A percentile compares a stretch with the other conserved stretches of the same genome.
Conservation (phyloP, 1,140 invertebrate species). For the Atta texana region DNA sequence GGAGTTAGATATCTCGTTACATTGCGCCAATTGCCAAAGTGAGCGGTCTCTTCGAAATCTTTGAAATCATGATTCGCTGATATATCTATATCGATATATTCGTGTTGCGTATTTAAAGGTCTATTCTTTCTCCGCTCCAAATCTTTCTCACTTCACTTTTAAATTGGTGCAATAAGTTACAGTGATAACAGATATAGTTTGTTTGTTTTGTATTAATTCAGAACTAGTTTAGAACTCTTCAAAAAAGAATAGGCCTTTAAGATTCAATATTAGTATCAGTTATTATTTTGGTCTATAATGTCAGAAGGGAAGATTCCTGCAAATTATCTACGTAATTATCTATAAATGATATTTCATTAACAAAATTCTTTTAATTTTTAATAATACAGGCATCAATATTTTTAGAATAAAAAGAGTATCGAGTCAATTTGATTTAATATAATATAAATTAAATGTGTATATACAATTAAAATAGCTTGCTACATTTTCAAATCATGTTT, state of each 20-base stretch:
- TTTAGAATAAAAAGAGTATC: neutral
- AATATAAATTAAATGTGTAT: neutral
- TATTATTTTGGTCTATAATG: slow-evolving; percentile 27
- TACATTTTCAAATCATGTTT: neutral
- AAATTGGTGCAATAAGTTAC: too few species aligned
- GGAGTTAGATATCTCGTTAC: slow-evolving; percentile 19
- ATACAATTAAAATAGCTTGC: neutral
- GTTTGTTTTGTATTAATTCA: too few species aligned
- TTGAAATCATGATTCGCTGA: neutral
- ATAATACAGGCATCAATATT: neutral
- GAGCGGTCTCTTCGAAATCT: neutral
- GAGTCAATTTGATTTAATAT: neutral
- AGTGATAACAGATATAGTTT: too few species aligned
- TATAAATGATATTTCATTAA: neutral
- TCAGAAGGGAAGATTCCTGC: neutral
- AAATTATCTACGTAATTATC: neutral
- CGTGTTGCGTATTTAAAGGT: neutral
- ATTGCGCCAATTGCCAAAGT: neutral
- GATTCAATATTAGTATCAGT: neutral
- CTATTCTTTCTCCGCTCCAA: too few species aligned
- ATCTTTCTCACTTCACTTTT: too few species aligned
- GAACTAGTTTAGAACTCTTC: too few species aligned
- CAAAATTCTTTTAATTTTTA: neutral
- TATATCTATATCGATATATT: neutral
- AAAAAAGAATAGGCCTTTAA: neutral